These are phyloP conservation scores for Stenodera caucasica DNA, from an alignment of 2,888 invertebrate species.

Conservation along the genomic window DNA sequence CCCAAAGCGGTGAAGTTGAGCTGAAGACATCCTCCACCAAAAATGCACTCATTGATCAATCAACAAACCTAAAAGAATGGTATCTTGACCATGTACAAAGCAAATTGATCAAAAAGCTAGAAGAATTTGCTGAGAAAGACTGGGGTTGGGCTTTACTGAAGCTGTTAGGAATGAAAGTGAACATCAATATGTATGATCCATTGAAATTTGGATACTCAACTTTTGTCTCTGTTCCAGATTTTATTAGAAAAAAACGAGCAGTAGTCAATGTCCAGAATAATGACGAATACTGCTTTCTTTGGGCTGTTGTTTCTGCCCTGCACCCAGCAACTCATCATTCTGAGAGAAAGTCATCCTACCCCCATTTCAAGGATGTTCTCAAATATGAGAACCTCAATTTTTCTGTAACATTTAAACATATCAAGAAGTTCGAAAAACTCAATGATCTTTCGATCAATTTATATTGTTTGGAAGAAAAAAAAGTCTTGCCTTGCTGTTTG, in stretches of 20 bases:
- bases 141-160: too few species aligned
- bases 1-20: conserved; percentile 14
- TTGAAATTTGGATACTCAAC: conserved; percentile 29
- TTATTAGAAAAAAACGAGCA: conserved; percentile 31
- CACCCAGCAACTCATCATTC: conserved; percentile 22
- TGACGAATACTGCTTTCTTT: conserved; percentile 38
- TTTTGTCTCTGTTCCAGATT: conserved; percentile 33
- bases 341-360: conserved; percentile 31
- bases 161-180: conserved; percentile 11
- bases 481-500: conserved; percentile 12
- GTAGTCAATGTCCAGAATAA: conserved; percentile 39
- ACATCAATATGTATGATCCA: conserved; percentile 36
- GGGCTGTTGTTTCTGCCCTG: conserved; percentile 36
- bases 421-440: conserved; percentile 34
- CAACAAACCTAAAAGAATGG: conserved; percentile 17
- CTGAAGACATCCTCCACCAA: too few species aligned
- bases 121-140: conserved; percentile 26
- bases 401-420: conserved; percentile 26
- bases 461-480: conserved; percentile 10
- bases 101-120: conserved; percentile 29
- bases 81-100: conserved; percentile 21
- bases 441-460: conserved; percentile 37
- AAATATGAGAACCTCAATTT: conserved; percentile 35
- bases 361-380: conserved; percentile 31
- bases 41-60: neutral